phyloP scores from a whole-genome alignment of 2,888 invertebrate genomes.

The Protodeltote pygarga region DNA sequence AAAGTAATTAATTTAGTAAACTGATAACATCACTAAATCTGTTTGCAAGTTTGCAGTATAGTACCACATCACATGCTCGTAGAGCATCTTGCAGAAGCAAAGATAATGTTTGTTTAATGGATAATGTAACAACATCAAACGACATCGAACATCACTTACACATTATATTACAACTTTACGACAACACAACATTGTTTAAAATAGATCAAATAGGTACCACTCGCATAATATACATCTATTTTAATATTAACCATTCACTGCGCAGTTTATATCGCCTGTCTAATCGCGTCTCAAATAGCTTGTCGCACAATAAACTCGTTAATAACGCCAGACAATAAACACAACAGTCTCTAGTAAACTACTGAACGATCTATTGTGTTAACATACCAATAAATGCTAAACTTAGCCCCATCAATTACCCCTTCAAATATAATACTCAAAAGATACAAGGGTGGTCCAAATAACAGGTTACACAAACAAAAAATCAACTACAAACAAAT shows the following conservation, averaged over 20 bases:
- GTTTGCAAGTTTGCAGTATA: too few species aligned
- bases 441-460: too few species aligned
- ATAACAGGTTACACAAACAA: too few species aligned
- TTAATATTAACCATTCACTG: slow-evolving; percentile 26
- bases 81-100: too few species aligned
- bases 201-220: slow-evolving; percentile 34
- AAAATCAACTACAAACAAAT: slow-evolving; percentile 15
- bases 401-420: too few species aligned
- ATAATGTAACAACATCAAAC: too few species aligned
- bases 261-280: slow-evolving; percentile 25
- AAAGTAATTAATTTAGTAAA: too few species aligned
- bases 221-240: slow-evolving; percentile 28
- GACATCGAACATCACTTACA: slow-evolving; percentile 30
- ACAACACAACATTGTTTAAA: slow-evolving; percentile 35
- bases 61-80: too few species aligned
- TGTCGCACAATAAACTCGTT: slow-evolving; percentile 39
- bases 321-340: slow-evolving; percentile 21
- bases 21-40: too few species aligned
- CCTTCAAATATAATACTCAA: too few species aligned
- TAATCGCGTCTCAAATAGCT: slow-evolving; percentile 21
- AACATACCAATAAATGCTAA: too few species aligned
- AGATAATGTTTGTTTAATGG: too few species aligned
- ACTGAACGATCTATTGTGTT: slow-evolving; percentile 4
- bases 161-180: slow-evolving; percentile 43
- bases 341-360: slow-evolving; percentile 27